A percentile compares a stretch with the other conserved stretches of the same genome.
Conservation (phyloP, 2,888 invertebrate species). For the Phoronis australis region DNA sequence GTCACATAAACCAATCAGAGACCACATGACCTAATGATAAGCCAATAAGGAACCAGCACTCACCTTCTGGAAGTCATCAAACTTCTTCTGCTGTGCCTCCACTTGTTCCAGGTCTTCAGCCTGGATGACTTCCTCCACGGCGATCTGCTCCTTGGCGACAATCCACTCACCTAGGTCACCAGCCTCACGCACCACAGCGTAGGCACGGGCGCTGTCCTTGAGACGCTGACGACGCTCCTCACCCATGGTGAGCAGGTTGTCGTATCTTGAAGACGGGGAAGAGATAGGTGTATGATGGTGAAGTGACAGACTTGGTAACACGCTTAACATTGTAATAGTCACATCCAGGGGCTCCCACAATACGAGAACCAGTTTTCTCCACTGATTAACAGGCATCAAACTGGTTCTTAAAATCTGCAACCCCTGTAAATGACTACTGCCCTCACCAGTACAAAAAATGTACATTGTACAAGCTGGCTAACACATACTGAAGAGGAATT, state of each 20-base stretch:
- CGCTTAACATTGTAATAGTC: no score
- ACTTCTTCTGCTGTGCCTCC: slow-evolving; percentile 98
- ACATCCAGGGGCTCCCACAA: no score
- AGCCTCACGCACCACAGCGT: slow-evolving; percentile 95
- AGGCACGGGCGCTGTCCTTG: slow-evolving; percentile 96
- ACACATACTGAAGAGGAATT: no score
- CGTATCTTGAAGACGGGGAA: slow-evolving; percentile 64
- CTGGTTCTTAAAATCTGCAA: no score
- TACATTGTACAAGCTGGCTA: no score
- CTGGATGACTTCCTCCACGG: slow-evolving; percentile 77
- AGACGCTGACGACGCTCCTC: slow-evolving; percentile 91
- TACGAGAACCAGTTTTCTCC: no score
- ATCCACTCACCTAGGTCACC: slow-evolving; percentile 97
- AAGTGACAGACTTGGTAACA: no score
- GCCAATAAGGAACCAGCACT: not conserved
- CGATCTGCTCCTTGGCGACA: slow-evolving; percentile 96
- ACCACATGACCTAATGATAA: not conserved
- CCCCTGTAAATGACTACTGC: no score
- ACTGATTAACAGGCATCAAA: no score
- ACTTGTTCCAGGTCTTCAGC: slow-evolving; percentile 98
- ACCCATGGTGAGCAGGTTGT: slow-evolving; percentile 78
- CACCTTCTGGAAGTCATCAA: slow-evolving; percentile 92
- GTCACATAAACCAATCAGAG: not conserved
- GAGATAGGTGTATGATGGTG: no score
- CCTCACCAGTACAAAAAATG: no score